phyloP scores from a whole-genome alignment of 2,797 vertebrate genomes.

The Kryptolebias ocellatus region DNA sequence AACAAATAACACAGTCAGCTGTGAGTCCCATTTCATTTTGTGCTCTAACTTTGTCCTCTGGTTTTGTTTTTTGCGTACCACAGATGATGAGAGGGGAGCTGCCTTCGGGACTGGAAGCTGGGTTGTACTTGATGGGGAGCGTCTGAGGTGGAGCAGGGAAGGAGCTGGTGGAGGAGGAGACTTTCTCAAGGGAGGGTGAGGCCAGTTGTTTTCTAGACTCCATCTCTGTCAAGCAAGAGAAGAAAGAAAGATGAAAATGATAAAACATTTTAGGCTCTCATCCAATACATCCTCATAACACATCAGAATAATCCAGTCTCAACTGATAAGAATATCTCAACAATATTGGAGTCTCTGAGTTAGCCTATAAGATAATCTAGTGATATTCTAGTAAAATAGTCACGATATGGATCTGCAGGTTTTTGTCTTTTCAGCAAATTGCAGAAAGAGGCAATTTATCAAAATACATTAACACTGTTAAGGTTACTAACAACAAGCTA shows the following conservation, averaged over 20 bases:
- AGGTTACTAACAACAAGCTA: not conserved
- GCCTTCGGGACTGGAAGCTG: constrained; percentile 73
- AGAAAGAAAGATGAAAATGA: constrained; percentile 12
- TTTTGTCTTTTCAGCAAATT: constrained; percentile 61
- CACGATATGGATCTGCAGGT: constrained; percentile 81
- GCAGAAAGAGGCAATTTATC: constrained; percentile 32
- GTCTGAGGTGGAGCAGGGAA: constrained; percentile 78
- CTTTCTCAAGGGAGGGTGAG: constrained; percentile 77
- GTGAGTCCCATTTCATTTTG: too few species aligned
- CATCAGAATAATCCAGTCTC: not conserved
- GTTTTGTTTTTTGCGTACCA: constrained; percentile 69
- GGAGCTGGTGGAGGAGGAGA: constrained; percentile 78
- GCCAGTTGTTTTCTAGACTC: constrained; percentile 90
- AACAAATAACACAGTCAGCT: too few species aligned
- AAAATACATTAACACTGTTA: constrained; percentile 31
- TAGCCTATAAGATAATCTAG: constrained; percentile 20
- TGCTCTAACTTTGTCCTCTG: too few species aligned
- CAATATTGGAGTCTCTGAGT: too few species aligned
- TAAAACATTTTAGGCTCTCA: not conserved
- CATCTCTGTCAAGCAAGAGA: constrained; percentile 86
- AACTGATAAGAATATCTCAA: not conserved
- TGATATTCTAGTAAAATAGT: constrained; percentile 80
- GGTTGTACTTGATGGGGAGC: constrained; percentile 81
- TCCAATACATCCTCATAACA: constrained; percentile 8
- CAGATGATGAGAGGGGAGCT: constrained; percentile 82